Evolutionary conservation across 2,113 vertebrate species (phyloP).

Genomic region (Galeopterus variegatus): DNA sequence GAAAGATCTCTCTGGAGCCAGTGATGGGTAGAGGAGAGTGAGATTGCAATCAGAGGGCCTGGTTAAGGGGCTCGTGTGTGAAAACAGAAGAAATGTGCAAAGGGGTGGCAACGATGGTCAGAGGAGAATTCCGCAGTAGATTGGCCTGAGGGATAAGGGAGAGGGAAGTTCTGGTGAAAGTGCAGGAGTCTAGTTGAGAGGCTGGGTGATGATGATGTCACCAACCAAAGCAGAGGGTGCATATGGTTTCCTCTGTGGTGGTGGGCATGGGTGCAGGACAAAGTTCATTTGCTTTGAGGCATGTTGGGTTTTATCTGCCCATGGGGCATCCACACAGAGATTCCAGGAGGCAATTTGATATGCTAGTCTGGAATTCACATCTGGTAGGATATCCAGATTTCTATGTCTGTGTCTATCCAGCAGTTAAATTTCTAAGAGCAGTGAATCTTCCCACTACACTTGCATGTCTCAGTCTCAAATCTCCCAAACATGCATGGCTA

Average conservation of each 20-base stretch:
- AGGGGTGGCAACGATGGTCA: too few relatives aligned
- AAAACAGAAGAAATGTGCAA: background rate
- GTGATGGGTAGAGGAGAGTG: background rate
- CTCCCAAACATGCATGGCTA: background rate
- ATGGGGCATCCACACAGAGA: background rate
- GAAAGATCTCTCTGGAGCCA: background rate
- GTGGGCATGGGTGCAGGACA: accelerated
- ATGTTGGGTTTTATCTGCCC: background rate
- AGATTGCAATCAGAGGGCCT: background rate
- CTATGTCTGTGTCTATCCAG: background rate
- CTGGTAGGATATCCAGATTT: background rate
- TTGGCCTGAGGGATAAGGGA: background rate
- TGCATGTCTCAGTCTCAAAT: background rate
- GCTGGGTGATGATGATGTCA: accelerated
- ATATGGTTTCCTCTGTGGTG: background rate
- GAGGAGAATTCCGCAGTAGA: accelerated
- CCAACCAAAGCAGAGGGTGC: background rate
- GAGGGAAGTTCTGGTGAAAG: background rate
- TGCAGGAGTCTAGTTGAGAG: background rate
- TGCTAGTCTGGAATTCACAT: background rate
- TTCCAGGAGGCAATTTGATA: background rate
- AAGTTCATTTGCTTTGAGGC: background rate
- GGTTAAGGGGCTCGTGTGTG: background rate
- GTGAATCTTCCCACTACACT: accelerated
- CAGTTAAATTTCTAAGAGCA: background rate